Base-by-base conservation (phyloP, 2,797 vertebrate species). In the Leuciscus waleckii region DNA sequence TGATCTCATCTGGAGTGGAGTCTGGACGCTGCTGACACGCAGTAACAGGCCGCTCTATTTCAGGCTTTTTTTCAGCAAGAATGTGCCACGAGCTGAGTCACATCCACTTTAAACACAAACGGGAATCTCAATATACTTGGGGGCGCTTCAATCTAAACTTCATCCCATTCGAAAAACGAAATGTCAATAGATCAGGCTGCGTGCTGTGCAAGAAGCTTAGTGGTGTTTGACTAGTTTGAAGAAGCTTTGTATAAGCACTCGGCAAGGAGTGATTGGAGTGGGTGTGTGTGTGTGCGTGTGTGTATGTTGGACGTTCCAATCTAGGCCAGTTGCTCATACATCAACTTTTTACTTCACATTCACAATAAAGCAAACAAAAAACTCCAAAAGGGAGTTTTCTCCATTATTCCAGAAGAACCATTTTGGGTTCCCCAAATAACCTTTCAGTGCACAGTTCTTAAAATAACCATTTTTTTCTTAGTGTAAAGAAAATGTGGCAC, bases 1-100 rank as follows among this genome's bases (percentile, higher is more conserved):
- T 88, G 89, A 88, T 84, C 89, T 90, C 89, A 88, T 87, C 85
- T 81, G 76, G 79, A 88, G 84, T 67, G 29, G 71, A 78, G 85
- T 89, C 82, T 82, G 87, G 73, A 83, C 79, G 81, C 80, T 70
- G 75, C 81, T 86, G 85, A 87, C 82, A 83, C 85, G 76, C 83
- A 81, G 63, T 80, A 78, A 88, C 80, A 14, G 85, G 70, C 58
- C 67, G 37, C 73, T 84, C 87, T 88, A 87, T 88, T 87, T 90
- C 82, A 81, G 80, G 79, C 65, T 76, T 46, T 76, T 46, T 81
- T 75, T 84, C 83, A 75, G 78, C 73, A 86, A 78, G 85, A 84
- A 79, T 87, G 77, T 79, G 71, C 76, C 85, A 73, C 71, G 69
- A 85, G 78, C 81, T 89, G 80, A 88, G 79, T 83, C 85, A 86